phyloP scores from a whole-genome alignment of 2,888 invertebrate species.

The Agriopis aurantiaria region DNA sequence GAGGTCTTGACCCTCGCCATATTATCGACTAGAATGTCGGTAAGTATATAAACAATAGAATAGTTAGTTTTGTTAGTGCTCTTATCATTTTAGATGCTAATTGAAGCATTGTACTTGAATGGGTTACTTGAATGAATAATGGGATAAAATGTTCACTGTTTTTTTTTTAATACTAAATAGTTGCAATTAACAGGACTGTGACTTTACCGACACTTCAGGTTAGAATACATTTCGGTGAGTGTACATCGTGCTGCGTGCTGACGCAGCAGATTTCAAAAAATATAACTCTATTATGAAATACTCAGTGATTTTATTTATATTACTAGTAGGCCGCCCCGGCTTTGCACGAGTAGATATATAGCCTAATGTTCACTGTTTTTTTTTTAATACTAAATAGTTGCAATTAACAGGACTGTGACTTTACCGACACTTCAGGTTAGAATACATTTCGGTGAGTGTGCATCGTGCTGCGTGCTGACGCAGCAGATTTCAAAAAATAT shows the following conservation, averaged over 20 bases:
- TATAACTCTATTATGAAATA: too few relatives aligned
- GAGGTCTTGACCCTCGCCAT: constrained; percentile 29
- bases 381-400: background rate
- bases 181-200: background rate
- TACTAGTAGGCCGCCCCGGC: too few relatives aligned
- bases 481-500: too few relatives aligned
- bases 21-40: constrained; percentile 5
- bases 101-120: constrained; percentile 25
- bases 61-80: constrained; percentile 1
- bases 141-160: constrained; percentile 4
- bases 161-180: background rate
- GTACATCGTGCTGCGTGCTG: too few relatives aligned
- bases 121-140: background rate
- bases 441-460: too few relatives aligned
- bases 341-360: too few relatives aligned
- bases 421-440: too few relatives aligned
- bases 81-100: constrained; percentile 15
- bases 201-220: too few relatives aligned
- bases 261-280: too few relatives aligned
- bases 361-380: background rate
- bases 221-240: too few relatives aligned
- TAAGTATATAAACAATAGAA: constrained; percentile 22
- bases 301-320: too few relatives aligned
- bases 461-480: too few relatives aligned
- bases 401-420: background rate